These are phyloP conservation scores for Indicator indicator DNA, from an alignment of 2,113 vertebrate genomes.

Conservation along the genomic window DNA sequence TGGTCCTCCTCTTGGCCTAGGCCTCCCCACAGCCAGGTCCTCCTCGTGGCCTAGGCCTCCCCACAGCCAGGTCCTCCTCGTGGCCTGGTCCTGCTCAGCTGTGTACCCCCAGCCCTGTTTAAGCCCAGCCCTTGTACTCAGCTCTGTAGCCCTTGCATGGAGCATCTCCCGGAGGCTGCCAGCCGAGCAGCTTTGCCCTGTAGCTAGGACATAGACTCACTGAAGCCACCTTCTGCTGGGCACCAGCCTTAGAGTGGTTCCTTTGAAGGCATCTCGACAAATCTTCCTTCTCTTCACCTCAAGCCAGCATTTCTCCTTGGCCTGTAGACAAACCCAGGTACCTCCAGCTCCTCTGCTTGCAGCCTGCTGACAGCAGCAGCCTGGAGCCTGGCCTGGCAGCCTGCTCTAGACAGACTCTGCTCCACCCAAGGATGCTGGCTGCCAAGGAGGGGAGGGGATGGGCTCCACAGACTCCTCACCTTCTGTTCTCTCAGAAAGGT, in stretches of 20 bases:
- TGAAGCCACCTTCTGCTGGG: conserved; percentile 77
- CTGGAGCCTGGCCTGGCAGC: neutral
- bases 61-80: no score
- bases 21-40: no score
- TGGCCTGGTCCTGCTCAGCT: conserved; percentile 28
- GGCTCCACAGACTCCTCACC: neutral
- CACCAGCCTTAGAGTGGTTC: conserved; percentile 60
- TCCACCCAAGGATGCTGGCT: neutral
- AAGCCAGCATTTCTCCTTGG: conserved; percentile 8
- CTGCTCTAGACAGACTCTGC: neutral
- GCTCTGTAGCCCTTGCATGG: conserved; percentile 69
- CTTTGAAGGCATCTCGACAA: conserved; percentile 3
- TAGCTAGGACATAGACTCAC: conserved; percentile 75
- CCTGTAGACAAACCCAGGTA: neutral
- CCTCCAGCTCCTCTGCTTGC: neutral
- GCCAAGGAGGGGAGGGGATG: neutral
- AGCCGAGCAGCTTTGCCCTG: conserved; percentile 44
- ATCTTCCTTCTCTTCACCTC: neutral
- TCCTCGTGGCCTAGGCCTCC: no score
- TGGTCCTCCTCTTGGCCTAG: no score
- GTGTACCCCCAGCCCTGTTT: conserved; percentile 55
- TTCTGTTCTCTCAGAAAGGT: conserved; percentile 7
- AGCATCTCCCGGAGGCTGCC: conserved; percentile 54
- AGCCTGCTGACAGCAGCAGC: neutral
- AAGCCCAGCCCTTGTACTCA: conserved; percentile 4